Percentiles rank a stretch among this genome's conserved stretches.
These are phyloP conservation scores for Samia ricini DNA, from an alignment of 1,140 invertebrate genomes.

Conservation along the genomic window DNA sequence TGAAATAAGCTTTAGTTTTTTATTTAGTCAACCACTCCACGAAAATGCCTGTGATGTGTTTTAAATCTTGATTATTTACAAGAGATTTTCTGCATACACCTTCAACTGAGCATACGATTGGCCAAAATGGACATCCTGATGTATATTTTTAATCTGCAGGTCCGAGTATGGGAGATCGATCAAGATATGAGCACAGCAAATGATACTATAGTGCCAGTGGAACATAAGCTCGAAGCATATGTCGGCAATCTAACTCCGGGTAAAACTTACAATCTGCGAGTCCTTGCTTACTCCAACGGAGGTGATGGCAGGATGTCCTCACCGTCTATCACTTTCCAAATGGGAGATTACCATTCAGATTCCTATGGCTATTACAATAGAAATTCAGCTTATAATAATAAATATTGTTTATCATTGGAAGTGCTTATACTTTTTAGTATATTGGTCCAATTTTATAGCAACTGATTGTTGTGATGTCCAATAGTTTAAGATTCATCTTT, in stretches of 20 bases:
- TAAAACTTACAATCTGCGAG: conserved; percentile 92
- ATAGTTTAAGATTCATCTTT: background rate
- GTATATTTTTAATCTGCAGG: conserved; percentile 65
- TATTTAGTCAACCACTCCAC: no score
- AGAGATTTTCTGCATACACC: no score
- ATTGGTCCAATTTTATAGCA: background rate
- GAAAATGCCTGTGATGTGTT: no score
- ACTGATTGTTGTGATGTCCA: conserved; percentile 1
- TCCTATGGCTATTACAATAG: conserved; percentile 62
- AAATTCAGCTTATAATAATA: conserved; percentile 25
- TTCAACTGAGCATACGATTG: no score
- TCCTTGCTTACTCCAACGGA: conserved; percentile 94
- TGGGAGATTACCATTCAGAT: conserved; percentile 81
- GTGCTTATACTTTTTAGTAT: background rate
- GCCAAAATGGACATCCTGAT: no score
- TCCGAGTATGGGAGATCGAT: conserved; percentile 94
- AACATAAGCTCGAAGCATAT: conserved; percentile 86
- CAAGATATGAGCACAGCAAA: conserved; percentile 95
- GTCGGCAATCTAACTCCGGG: conserved; percentile 89
- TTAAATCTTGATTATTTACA: no score
- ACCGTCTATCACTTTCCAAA: conserved; percentile 91
- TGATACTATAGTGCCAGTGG: conserved; percentile 88
- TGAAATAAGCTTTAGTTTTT: no score
- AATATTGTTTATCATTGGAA: background rate
- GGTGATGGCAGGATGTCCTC: conserved; percentile 98